Base-by-base conservation (phyloP, 2,888 invertebrate species). In the Drosophila fungiperda region DNA sequence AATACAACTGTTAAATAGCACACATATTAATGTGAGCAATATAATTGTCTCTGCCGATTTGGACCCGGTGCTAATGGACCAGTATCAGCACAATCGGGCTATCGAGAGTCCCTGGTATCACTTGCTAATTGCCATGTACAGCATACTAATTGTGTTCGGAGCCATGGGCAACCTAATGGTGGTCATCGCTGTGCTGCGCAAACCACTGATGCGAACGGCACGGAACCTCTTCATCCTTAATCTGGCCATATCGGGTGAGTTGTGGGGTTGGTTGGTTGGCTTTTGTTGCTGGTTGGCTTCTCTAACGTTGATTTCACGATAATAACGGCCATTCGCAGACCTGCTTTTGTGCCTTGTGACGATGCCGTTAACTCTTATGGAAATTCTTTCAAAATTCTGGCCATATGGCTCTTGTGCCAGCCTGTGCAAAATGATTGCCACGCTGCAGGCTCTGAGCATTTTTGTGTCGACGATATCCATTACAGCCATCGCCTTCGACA, bases 391-490 rank as follows among this genome's bases (percentile, higher is more conserved):
- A 57, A 96, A 96, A 91, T 97, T 96, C 92, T 98, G 98, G 97
- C 97, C 97, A 0, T 94, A 98, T 49, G 98, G 98, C 15, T 90
- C 90, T 35, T 91, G 96, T 93, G 95, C 95, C 3, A 94, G 96
- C 78, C 93, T 96, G 63, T 98, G 98, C 93, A 98, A 98, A 93
- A 95, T 97, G 78, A 96, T 97, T 78, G 97, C 97, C 0, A 96
- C 96, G 73, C 95, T 98, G 55, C 98, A 98, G 92, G 98, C 97
- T 0, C 96, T 97, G 75, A 98, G 97, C 88, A 97, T 98, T 82
- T 98, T 98, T 92, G 98, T 98, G 0, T 98, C 98, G 0, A 98
- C 98, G 1, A 97, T 98, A 91, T 97, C 97, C 78, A 98, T 98
- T 83, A 97, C 98, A 5, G 98, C 98, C 11, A 98, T 98, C 81